Evolutionary conservation across 1,140 invertebrate species (phyloP).

Genomic region (Bombus soroeensis): DNA sequence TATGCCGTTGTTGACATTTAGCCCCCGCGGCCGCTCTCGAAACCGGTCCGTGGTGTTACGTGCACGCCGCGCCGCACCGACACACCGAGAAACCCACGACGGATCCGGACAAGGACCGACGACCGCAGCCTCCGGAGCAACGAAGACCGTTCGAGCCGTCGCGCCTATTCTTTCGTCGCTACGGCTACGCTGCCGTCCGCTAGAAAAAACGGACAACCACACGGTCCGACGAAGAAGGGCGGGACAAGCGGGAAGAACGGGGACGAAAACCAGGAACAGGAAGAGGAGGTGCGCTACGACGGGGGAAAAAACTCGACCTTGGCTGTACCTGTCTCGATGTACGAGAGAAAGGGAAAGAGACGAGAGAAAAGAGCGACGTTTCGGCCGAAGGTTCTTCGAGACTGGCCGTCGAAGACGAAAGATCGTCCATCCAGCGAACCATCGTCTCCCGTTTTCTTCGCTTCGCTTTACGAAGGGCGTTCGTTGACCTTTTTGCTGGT

Average conservation of each 20-base stretch:
- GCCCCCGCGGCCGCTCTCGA: conserved; percentile 68
- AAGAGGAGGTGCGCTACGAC: conserved; percentile 10
- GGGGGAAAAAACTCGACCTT: conserved; percentile 68
- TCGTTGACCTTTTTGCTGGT: background rate
- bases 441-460: background rate
- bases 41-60: conserved; percentile 73
- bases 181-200: background rate
- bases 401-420: background rate
- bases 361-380: background rate
- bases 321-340: conserved; percentile 58
- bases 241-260: background rate
- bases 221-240: background rate
- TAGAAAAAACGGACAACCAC: too few species aligned
- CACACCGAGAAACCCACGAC: conserved; percentile 23
- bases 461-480: background rate
- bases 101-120: conserved; percentile 25
- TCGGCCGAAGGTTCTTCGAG: background rate
- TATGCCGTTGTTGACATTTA: conserved; percentile 81
- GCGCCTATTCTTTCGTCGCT: conserved; percentile 27
- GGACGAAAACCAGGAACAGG: background rate
- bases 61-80: background rate
- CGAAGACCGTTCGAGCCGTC: background rate
- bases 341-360: conserved; percentile 17
- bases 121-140: conserved; percentile 20
- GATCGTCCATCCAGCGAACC: background rate